Evolutionary conservation across 1,140 invertebrate genomes (phyloP).

Genomic region (roundworm (Caenorhabditis elegans)): DNA sequence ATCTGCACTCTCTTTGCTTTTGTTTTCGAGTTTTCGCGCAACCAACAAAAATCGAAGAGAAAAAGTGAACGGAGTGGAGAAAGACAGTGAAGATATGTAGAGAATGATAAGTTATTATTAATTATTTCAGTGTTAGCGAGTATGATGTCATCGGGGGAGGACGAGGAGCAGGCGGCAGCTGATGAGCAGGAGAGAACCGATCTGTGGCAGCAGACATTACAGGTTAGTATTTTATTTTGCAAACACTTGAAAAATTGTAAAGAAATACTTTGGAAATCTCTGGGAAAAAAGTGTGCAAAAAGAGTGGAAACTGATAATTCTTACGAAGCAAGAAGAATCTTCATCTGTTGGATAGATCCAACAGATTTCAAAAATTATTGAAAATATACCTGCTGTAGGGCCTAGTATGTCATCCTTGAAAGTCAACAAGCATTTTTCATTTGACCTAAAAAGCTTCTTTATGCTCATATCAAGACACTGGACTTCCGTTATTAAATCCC

Average conservation of each 20-base stretch:
- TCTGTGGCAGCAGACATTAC: conserved; percentile 65
- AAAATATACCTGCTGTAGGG: no score
- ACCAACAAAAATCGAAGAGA: not conserved
- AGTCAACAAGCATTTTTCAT: no score
- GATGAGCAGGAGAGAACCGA: conserved; percentile 52
- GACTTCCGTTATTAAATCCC: not conserved
- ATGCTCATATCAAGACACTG: not conserved
- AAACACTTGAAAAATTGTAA: not conserved
- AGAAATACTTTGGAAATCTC: no score
- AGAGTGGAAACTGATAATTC: not conserved
- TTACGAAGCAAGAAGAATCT: no score
- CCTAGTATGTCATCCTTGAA: no score
- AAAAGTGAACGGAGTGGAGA: not conserved
- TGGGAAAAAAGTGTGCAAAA: not conserved
- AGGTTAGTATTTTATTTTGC: conserved; percentile 46
- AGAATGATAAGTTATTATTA: not conserved
- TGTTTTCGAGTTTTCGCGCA: conserved; percentile 17
- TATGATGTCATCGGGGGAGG: conserved; percentile 58
- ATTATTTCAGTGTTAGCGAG: conserved; percentile 57
- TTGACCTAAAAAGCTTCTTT: not conserved
- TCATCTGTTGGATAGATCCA: no score
- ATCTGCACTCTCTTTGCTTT: conserved; percentile 19
- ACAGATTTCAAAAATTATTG: no score
- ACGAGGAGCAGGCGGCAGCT: conserved; percentile 47
- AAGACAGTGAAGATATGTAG: not conserved